These are phyloP conservation scores for Poecilia gillii DNA, from an alignment of 2,797 vertebrate species.

Conservation along the genomic window DNA sequence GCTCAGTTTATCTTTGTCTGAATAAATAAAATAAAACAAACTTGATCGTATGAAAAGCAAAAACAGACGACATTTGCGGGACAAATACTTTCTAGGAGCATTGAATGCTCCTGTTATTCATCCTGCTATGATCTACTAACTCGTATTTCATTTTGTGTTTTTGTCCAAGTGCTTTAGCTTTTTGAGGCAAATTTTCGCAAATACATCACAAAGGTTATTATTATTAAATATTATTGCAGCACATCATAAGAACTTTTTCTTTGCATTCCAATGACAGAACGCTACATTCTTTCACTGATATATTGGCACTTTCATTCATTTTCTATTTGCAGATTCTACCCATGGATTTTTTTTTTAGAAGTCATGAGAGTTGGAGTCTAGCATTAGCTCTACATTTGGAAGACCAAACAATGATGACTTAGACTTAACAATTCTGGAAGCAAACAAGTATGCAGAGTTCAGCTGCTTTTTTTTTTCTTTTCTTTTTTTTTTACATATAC, in stretches of 20 bases:
- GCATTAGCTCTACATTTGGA: neutral
- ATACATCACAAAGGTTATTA: neutral
- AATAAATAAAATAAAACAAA: neutral
- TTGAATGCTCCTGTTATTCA: neutral
- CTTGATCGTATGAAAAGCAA: neutral
- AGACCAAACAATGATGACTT: conserved; percentile 42
- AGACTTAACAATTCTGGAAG: conserved; percentile 22
- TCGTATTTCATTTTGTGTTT: neutral
- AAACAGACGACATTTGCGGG: neutral
- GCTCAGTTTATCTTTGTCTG: neutral
- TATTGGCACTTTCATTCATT: neutral
- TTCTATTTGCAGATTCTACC: neutral
- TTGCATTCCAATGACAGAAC: neutral
- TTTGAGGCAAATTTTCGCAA: neutral
- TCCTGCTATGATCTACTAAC: neutral
- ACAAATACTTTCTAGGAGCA: neutral
- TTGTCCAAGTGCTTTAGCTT: neutral
- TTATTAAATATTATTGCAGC: neutral
- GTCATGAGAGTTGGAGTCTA: neutral
- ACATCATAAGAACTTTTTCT: neutral
- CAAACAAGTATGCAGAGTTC: neutral
- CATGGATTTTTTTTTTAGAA: neutral
- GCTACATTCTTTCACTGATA: neutral
- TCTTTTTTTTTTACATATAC: conserved; percentile 2
- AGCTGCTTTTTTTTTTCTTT: conserved; percentile 16